Conservation (phyloP, 1,140 invertebrate species). For the Rhagoletis pomonella region DNA sequence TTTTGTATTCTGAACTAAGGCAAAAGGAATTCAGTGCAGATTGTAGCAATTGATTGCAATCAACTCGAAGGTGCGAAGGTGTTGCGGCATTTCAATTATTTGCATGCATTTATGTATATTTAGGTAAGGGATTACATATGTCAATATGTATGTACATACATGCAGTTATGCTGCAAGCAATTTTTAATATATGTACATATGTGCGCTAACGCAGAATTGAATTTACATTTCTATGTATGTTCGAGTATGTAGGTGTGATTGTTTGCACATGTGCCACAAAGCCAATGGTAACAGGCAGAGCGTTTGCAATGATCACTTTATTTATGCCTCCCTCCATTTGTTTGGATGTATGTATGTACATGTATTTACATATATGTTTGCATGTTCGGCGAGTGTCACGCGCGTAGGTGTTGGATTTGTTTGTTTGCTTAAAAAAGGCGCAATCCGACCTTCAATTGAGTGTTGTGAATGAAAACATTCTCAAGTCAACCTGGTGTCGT, state of each 20-base stretch:
- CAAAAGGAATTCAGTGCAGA: neutral
- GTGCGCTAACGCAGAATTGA: no score
- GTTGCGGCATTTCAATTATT: constrained; percentile 43
- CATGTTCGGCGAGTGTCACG: constrained; percentile 7
- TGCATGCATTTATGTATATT: neutral
- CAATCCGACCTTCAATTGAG: constrained; percentile 36
- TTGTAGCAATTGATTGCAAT: constrained; percentile 41
- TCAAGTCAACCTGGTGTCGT: neutral
- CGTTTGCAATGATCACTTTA: constrained; percentile 35
- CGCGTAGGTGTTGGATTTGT: constrained; percentile 48
- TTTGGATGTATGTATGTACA: neutral
- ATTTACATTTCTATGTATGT: neutral
- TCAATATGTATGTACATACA: neutral
- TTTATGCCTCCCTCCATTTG: neutral
- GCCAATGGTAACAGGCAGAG: constrained; percentile 15
- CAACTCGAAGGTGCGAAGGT: constrained; percentile 34
- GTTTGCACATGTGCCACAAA: neutral
- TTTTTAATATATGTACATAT: no score
- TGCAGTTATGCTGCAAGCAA: no score
- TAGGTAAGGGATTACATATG: no score
- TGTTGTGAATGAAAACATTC: constrained; percentile 50
- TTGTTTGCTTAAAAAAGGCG: constrained; percentile 41
- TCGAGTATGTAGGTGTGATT: neutral
- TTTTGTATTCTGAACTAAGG: neutral
- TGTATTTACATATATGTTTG: neutral